A percentile compares a stretch with the other conserved stretches of the same genome.
phyloP scores from a whole-genome alignment of 2,888 invertebrate species.

The Sphecodes monilicornis region DNA sequence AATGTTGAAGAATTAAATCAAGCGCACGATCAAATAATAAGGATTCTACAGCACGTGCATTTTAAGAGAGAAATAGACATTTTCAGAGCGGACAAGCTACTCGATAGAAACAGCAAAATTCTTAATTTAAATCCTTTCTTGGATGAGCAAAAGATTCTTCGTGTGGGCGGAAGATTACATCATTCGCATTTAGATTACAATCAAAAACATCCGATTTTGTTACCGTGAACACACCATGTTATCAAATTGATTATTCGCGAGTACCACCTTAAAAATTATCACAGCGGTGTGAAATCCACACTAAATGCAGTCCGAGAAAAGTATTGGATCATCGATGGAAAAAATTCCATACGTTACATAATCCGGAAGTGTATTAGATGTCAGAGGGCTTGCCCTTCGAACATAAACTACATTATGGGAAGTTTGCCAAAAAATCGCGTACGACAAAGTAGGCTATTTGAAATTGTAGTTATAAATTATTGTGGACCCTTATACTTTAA shows the following conservation, averaged over 20 bases:
- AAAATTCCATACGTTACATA: neutral
- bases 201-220: neutral
- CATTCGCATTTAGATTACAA: neutral
- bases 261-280: neutral
- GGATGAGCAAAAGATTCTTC: neutral
- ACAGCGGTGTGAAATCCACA: neutral
- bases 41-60: no score
- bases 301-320: neutral
- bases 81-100: neutral
- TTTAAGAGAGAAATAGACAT: neutral
- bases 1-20: neutral
- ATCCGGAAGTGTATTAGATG: neutral
- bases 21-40: neutral
- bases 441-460: neutral
- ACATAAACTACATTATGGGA: neutral
- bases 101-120: neutral
- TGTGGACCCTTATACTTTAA: conserved; percentile 21
- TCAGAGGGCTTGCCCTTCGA: neutral
- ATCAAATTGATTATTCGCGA: conserved; percentile 5
- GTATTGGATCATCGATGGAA: neutral
- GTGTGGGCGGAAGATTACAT: neutral
- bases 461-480: neutral
- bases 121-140: neutral
- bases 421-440: conserved; percentile 10
- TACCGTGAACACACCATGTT: neutral